Base-by-base conservation (phyloP, 2,113 vertebrate species). In the Notarius quadriscutis region DNA sequence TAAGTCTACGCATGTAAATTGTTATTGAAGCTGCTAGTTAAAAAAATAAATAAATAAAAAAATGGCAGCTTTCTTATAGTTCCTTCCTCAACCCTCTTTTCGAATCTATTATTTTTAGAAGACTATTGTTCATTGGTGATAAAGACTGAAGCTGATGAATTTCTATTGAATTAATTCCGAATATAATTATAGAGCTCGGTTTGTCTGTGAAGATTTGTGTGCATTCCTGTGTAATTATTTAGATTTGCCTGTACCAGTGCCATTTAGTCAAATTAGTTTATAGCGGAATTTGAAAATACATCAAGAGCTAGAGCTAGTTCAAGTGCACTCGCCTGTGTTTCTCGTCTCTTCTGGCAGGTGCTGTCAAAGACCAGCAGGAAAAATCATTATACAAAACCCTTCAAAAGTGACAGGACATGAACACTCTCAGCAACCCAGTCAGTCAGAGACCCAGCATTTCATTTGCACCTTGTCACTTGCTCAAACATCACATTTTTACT, bases 331-430 rank as follows among this genome's bases (percentile, higher is more conserved):
- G 15, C 22, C 15, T 60, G 58, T 14, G 58, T 18, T 65, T 85
- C 58, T 65, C 3, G 65, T 10, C 5, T 60, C 51, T 69, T 20
- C 55, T 74, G 79, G 57, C 79, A 82, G 51, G 15, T 20, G 14
- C 63, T 87, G 53, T 87, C 78, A 74, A 60, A 86, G 53, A 82
- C 34, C 79, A 10, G 30, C 65, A 74, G 22, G 55, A 55, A 62
- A 55, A 74, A 41, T 14, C 25, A 27, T 25, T 58, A 57, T 53
- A 71, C 55, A 71, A 57, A 81, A 72, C 17, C 53, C 57, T 60
- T 74, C 53, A 62, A 11, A 58, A 82, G 74, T 82, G 55, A 74
- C 78, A 82, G 34, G 67, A 22, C 41, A 67, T 20, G 79, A 74
- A 25, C 79, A 60, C 30, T 69, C 34, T 86, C 27, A 80, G 85